These are phyloP conservation scores for Dryobates pubescens DNA, from an alignment of 2,797 vertebrate genomes.

Conservation along the genomic window DNA sequence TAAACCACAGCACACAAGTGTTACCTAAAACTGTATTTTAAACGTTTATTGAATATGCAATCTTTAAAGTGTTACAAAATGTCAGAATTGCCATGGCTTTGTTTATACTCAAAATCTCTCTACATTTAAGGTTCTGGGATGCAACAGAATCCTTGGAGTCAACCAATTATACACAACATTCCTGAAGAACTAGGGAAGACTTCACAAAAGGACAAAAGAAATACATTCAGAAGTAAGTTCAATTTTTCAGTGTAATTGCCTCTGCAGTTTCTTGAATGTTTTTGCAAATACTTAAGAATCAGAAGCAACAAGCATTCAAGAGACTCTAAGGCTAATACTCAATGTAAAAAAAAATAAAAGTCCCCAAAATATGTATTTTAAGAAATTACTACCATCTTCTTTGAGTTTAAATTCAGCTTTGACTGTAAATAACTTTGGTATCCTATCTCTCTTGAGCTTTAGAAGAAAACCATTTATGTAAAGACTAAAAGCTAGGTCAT, in stretches of 20 bases:
- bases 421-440: not conserved
- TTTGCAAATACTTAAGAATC: not conserved
- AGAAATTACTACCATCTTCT: fast-evolving
- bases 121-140: not conserved
- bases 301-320: not conserved
- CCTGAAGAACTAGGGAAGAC: constrained; percentile 25
- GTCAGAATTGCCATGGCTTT: not conserved
- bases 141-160: not conserved
- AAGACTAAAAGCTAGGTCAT: not conserved
- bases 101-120: not conserved
- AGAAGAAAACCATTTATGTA: not conserved
- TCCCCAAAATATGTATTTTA: not conserved
- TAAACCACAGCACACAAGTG: not conserved
- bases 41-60: not conserved
- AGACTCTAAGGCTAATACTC: not conserved
- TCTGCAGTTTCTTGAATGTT: not conserved
- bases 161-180: constrained; percentile 22
- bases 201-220: constrained; percentile 7
- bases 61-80: not conserved
- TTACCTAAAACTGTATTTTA: not conserved
- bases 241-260: not conserved
- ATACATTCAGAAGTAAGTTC: not conserved
- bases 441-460: not conserved
- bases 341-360: not conserved
- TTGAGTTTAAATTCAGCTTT: not conserved